Evolutionary conservation across 2,113 vertebrate genomes (phyloP).

Genomic region (Chrysemys picta): DNA sequence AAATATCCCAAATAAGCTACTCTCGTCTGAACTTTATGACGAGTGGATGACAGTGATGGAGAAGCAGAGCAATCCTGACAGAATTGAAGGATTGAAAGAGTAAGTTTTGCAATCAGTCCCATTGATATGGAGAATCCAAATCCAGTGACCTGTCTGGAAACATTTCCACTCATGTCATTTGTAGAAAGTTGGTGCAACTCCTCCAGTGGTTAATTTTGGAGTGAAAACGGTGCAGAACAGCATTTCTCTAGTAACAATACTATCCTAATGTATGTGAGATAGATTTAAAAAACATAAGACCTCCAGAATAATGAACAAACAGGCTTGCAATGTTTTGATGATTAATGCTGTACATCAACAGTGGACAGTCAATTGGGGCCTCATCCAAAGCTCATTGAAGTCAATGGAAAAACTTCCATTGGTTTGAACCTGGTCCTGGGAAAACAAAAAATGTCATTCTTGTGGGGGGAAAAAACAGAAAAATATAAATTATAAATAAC

Average conservation of each 20-base stretch:
- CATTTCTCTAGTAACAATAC: background rate
- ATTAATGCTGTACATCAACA: rapidly evolving
- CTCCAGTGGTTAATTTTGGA: background rate
- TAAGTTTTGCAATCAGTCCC: constrained; percentile 69
- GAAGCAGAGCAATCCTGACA: constrained; percentile 75
- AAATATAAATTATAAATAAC: background rate
- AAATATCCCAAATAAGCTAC: constrained; percentile 90
- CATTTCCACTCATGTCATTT: background rate
- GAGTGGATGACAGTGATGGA: constrained; percentile 89
- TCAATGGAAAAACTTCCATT: background rate
- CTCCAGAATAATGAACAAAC: background rate
- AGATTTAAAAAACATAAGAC: background rate
- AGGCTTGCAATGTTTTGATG: background rate
- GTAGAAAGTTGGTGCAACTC: background rate
- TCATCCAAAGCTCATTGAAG: background rate
- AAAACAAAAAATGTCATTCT: background rate
- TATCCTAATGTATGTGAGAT: background rate
- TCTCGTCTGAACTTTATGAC: constrained; percentile 85
- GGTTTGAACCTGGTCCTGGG: rapidly evolving
- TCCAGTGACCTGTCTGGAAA: rapidly evolving
- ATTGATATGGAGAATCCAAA: background rate
- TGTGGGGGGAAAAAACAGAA: background rate
- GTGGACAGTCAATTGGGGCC: background rate
- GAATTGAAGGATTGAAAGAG: constrained; percentile 83
- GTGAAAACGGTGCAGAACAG: background rate